Conservation (phyloP, 2,797 vertebrate genomes). For the Octomys mimax region DNA sequence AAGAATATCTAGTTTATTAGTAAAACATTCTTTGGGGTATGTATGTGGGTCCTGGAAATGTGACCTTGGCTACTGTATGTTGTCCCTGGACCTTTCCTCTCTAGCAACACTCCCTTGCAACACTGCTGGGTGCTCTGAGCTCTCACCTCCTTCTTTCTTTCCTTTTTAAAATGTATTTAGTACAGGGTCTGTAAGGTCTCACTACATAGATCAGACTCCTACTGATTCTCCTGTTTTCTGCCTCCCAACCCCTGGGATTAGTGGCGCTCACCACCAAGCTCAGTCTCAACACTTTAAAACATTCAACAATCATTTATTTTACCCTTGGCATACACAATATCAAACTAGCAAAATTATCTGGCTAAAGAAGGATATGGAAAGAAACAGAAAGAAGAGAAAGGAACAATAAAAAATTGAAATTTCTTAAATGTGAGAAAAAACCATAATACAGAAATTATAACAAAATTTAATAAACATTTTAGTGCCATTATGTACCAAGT, state of each 20-base stretch:
- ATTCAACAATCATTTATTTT: not conserved
- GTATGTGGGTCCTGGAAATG: not conserved
- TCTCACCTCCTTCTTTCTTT: not conserved
- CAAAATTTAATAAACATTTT: not conserved
- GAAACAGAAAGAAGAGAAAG: not conserved
- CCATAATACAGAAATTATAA: not conserved
- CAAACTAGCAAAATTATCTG: not conserved
- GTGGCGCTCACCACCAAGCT: too few relatives aligned
- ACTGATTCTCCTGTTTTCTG: too few relatives aligned
- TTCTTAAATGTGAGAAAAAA: not conserved
- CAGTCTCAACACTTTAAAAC: not conserved
- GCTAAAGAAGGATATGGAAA: not conserved
- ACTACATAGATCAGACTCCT: too few relatives aligned
- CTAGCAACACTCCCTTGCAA: not conserved
- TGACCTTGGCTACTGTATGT: not conserved
- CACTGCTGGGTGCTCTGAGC: not conserved
- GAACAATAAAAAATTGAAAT: not conserved
- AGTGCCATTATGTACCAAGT: not conserved
- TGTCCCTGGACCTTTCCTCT: not conserved
- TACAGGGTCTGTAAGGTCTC: too few relatives aligned
- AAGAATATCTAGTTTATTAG: not conserved
- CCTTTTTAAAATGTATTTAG: too few relatives aligned
- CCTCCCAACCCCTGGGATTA: too few relatives aligned
- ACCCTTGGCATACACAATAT: not conserved
- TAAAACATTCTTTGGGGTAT: not conserved